Base-by-base conservation (phyloP, 2,797 vertebrate genomes). In the Pteropus rufus region DNA sequence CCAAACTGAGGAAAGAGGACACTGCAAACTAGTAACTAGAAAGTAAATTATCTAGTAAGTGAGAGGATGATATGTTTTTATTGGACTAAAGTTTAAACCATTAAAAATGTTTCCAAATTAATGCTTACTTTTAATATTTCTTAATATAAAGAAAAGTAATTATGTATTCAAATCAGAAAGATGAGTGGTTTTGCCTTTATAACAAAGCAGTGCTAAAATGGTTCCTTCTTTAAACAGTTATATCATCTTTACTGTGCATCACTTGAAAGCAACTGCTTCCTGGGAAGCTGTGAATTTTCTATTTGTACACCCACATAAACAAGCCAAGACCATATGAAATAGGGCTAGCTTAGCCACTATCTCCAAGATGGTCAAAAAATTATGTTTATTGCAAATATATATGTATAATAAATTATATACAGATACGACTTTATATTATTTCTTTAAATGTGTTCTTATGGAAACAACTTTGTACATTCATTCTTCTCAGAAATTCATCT, bases 261-360 rank as follows among this genome's bases (percentile, higher is more conserved):
- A 41, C 23, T 29, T 44, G 54, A 72, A 95, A 88, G 29, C 29
- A 84, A 49, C 14, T 34, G 15, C 49, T 6, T 75, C 70, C 26
- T 54, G 52, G 26, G n/a, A 92, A 90, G 31, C 70, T 72, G 24
- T 72, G 85, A 60, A 82, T 77, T 84, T 46, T 83, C 62, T 69
- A 54, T 88, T 88, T 85, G 41, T 21, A 84, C 60, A 44, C 1
- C 3, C 49, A 49, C 29, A 90, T 41, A 86, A 85, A 65, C 29
- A 89, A 58, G 29, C 12, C 23, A 79, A 85, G 64, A 58, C 23
- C 3, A 21, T 58, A 81, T 64, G 26, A 93, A 93, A 80, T 3
- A 75, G 19, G 39, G 9, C 21, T 31, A 70, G 10, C 3, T 84
- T 94, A 81, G 10, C 3, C 54, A n/a, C 14, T 72, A 72, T 3